Evolutionary conservation across 1,140 invertebrate genomes (phyloP), one percentile per base, ranked within the genome.

Genomic region (Aphaenogaster rudis): DNA sequence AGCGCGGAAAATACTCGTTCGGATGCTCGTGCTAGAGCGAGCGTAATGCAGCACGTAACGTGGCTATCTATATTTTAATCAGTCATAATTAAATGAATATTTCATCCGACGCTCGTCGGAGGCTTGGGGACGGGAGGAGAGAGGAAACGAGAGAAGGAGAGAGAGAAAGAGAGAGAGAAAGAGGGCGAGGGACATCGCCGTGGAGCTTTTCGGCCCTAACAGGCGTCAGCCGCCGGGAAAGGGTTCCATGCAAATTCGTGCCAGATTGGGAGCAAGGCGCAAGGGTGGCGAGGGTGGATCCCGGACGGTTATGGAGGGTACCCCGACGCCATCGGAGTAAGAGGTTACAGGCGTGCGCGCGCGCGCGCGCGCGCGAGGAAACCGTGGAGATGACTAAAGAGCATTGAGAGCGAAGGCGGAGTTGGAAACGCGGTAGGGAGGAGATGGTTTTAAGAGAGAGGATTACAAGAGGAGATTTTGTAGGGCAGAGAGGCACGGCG

Each of bases 31-130:
- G 69, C 50, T 61, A 54, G 66, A 50, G 72, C 72, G 82, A 91
- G 89, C 87, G 90, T 92, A 93, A 93, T 93, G 88, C 90, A 89
- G 91, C 91, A 93, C 91, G 92, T 93, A 93, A 93, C 92, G 85
- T 81, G 50, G 89, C 93, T 93, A 94, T 94, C 93, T 94, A 94
- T 94, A 94, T 94, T 94, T 93, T 93, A 93, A 94, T 93, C 92
- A 93, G 93, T 93, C 91, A 93, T 94, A 94, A 94, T 94, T 93
- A 94, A 94, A 94, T 94, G 93, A 94, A 94, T 94, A 94, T 94
- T 94, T 94, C 92, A 94, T 94, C 92, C 72, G 88, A 87, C 88
- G 91, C 87, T 91, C 64, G 50, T 59, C 81, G 86, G 59, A 52
- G 80, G 85, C 77, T 54, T 15, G 67, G 36, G n/a, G n/a, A 28